Percentiles rank a stretch among this genome's conserved stretches.
These are phyloP conservation scores for Galago senegalensis DNA, from an alignment of 2,797 vertebrate genomes.

Conservation along the genomic window DNA sequence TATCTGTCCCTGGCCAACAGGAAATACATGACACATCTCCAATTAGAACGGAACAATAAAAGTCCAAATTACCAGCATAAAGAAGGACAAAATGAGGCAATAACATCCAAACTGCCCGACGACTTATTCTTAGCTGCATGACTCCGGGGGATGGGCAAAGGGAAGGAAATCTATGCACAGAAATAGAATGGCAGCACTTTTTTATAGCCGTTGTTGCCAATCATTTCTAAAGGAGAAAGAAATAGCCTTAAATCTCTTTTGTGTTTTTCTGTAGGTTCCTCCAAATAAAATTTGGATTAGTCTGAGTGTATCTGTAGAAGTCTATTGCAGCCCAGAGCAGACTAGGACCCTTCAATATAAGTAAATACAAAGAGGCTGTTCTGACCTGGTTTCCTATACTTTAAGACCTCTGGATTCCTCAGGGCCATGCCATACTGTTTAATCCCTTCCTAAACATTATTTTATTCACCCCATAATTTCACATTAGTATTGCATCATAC, in stretches of 20 bases:
- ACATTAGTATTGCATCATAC: neutral
- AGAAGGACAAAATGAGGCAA: slow-evolving; percentile 83
- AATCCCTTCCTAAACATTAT: neutral
- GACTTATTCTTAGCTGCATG: slow-evolving; percentile 67
- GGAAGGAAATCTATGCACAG: slow-evolving; percentile 62
- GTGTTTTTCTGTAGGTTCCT: neutral
- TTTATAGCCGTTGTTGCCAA: neutral
- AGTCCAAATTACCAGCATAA: slow-evolving; percentile 78
- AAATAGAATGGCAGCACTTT: slow-evolving; percentile 42
- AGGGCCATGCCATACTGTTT: fast-evolving
- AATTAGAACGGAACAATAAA: slow-evolving; percentile 83
- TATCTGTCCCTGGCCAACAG: slow-evolving; percentile 69
- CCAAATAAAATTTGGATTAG: slow-evolving; percentile 42
- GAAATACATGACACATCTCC: slow-evolving; percentile 69
- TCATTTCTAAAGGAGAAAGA: neutral
- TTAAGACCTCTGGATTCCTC: too few species aligned
- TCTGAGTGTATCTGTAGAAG: neutral
- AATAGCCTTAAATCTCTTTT: neutral
- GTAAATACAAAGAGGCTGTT: neutral
- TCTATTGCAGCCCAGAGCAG: fast-evolving
- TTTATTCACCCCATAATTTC: neutral
- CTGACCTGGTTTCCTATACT: neutral
- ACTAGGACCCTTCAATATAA: neutral
- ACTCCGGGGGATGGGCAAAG: neutral
- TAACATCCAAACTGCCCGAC: slow-evolving; percentile 79